Percentiles rank a stretch among this genome's conserved stretches.
These are phyloP conservation scores for Sebastes wilsoni DNA, from an alignment of 2,797 vertebrate species.

Conservation along the genomic window DNA sequence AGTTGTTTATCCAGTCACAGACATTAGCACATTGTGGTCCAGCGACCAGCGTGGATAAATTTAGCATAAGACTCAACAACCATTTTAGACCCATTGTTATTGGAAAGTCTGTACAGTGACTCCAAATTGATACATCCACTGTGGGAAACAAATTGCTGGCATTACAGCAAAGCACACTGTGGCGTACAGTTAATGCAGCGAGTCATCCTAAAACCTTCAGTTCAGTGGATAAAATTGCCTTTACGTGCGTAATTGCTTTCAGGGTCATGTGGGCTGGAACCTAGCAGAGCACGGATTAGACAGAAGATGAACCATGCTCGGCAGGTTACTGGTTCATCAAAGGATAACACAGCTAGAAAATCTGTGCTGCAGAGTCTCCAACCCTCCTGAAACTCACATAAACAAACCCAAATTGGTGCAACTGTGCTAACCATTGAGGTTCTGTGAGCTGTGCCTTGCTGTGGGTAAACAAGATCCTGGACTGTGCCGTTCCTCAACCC, in stretches of 20 bases:
- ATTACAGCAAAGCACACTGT: slow-evolving; percentile 28
- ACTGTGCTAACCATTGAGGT: neutral
- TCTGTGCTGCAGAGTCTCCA: neutral
- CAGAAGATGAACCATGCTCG: neutral
- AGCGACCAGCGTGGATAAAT: slow-evolving; percentile 26
- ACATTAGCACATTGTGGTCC: slow-evolving; percentile 31
- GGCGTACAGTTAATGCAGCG: neutral
- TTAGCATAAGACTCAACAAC: slow-evolving; percentile 41
- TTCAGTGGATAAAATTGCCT: slow-evolving; percentile 28
- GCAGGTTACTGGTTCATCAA: neutral
- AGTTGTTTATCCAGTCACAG: slow-evolving; percentile 53
- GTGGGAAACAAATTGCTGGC: slow-evolving; percentile 43
- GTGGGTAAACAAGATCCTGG: neutral
- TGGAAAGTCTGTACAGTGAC: slow-evolving; percentile 40
- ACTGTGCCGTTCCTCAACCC: neutral
- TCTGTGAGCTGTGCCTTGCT: neutral
- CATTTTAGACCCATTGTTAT: slow-evolving; percentile 25
- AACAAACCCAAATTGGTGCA: neutral
- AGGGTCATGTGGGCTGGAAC: slow-evolving; percentile 30
- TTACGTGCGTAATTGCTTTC: slow-evolving; percentile 50
- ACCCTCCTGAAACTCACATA: slow-evolving; percentile 9
- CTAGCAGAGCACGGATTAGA: neutral
- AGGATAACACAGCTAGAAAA: neutral
- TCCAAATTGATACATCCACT: slow-evolving; percentile 29
- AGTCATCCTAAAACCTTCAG: slow-evolving; percentile 7